Percentiles rank a stretch among this genome's conserved stretches.
Evolutionary conservation across 2,113 vertebrate genomes (phyloP).

Genomic region (Chroicocephalus ridibundus): DNA sequence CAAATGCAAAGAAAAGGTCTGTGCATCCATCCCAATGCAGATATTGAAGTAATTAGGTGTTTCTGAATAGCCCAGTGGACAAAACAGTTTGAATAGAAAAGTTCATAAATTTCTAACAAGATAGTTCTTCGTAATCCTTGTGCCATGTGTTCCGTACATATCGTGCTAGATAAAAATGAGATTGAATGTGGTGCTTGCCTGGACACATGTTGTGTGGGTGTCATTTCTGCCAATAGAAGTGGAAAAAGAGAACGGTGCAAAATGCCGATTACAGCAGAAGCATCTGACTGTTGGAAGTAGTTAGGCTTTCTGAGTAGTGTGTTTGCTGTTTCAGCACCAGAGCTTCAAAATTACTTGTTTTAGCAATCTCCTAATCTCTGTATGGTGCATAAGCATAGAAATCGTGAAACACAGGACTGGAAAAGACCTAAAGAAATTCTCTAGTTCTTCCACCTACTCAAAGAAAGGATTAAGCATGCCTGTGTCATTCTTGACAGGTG

Average conservation of each 20-base stretch:
- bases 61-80: background rate
- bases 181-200: slow-evolving; percentile 3
- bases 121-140: background rate
- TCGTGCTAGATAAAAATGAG: background rate
- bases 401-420: background rate
- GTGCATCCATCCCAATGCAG: background rate
- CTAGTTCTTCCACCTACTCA: slow-evolving; percentile 29
- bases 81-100: background rate
- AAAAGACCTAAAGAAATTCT: slow-evolving; percentile 50
- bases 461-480: background rate
- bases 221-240: slow-evolving; percentile 48
- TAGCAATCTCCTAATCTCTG: slow-evolving; percentile 25
- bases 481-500: slow-evolving; percentile 17
- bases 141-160: slow-evolving; percentile 43
- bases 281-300: slow-evolving; percentile 1
- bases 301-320: background rate
- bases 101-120: background rate
- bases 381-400: background rate
- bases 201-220: slow-evolving; percentile 59
- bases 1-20: background rate
- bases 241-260: slow-evolving; percentile 29
- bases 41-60: background rate
- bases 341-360: slow-evolving; percentile 16
- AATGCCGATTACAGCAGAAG: slow-evolving; percentile 13
- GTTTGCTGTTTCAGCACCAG: slow-evolving; percentile 28